Conservation (phyloP, 2,113 vertebrate genomes). For the Mustelus asterias region DNA sequence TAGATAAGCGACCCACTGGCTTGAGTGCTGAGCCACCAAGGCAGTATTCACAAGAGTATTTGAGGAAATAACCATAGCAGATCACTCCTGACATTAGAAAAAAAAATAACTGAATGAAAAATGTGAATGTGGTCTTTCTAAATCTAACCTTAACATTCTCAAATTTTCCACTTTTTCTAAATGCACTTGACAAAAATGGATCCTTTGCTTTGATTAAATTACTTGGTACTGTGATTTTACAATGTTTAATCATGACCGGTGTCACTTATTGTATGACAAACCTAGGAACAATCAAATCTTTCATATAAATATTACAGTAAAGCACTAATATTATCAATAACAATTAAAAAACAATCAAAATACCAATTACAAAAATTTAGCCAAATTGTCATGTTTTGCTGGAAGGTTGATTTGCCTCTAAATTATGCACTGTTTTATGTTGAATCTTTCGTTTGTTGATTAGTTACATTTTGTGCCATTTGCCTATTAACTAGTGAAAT, state of each 20-base stretch:
- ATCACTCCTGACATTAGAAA: background rate
- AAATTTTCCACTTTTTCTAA: background rate
- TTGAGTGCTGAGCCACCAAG: background rate
- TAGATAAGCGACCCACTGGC: background rate
- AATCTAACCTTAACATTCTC: background rate
- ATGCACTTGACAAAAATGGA: background rate
- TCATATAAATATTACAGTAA: background rate
- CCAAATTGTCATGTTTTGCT: background rate
- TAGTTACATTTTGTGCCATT: background rate
- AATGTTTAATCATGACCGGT: background rate
- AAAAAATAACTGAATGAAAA: background rate
- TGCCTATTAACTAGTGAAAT: background rate
- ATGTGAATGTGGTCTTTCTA: background rate
- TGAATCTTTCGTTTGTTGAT: background rate
- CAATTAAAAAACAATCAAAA: background rate
- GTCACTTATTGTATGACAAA: background rate
- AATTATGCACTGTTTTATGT: background rate
- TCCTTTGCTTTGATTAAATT: background rate
- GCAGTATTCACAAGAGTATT: background rate
- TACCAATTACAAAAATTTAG: background rate
- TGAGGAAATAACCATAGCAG: background rate
- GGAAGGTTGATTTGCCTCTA: background rate
- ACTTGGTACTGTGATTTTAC: background rate
- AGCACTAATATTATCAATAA: background rate
- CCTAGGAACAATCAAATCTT: background rate